Percentiles rank a stretch among this genome's conserved stretches.
Conservation (phyloP, 1,140 invertebrate genomes). For the Meteorus sp. region DNA sequence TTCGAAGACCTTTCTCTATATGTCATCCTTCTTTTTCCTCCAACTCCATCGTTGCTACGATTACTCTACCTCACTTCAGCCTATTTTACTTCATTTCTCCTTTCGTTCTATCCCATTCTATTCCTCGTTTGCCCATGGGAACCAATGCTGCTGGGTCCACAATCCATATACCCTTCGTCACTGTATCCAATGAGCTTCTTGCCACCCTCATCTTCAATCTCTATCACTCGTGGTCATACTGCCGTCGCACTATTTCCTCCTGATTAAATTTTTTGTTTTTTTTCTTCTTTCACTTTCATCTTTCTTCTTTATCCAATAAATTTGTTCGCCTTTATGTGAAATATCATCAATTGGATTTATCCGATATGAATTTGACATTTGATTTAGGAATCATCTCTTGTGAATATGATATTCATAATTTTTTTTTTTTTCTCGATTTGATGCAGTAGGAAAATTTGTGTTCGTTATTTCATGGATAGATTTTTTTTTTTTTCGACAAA, state of each 20-base stretch:
- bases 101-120: not conserved
- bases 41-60: too few species aligned
- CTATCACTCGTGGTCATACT: not conserved
- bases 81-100: not conserved
- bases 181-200: not conserved
- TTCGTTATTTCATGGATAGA: too few species aligned
- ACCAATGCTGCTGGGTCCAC: not conserved
- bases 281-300: not conserved
- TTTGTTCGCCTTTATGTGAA: too few species aligned
- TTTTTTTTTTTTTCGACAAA: too few species aligned
- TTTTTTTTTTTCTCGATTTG: too few species aligned
- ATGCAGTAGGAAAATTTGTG: too few species aligned
- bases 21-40: not conserved
- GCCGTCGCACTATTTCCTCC: not conserved
- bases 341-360: too few species aligned
- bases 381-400: too few species aligned
- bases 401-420: too few species aligned
- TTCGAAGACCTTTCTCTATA: conserved; percentile 34
- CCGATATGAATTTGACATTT: too few species aligned
- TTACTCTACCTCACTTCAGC: not conserved
- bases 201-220: not conserved
- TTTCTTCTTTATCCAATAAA: not conserved
- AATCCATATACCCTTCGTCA: conserved; percentile 2
- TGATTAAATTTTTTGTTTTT: conserved; percentile 8
- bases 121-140: not conserved